phyloP scores from a whole-genome alignment of 2,113 vertebrate genomes.

The Bombycilla garrulus region DNA sequence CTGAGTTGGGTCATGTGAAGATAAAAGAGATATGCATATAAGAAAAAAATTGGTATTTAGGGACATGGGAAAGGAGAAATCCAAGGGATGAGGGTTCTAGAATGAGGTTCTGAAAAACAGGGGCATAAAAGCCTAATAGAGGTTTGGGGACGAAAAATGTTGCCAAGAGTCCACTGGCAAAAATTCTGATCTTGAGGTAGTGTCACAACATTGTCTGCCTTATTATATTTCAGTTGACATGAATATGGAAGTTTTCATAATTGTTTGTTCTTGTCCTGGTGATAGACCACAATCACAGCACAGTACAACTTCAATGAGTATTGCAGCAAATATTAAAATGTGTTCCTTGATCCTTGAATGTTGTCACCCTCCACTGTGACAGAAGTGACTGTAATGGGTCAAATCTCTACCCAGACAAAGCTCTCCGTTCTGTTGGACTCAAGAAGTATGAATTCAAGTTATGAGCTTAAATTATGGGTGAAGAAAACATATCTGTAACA shows the following conservation, averaged over 20 bases:
- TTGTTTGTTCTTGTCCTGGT: not conserved
- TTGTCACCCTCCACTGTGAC: not conserved
- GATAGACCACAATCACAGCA: not conserved
- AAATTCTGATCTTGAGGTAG: not conserved
- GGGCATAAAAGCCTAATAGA: not conserved
- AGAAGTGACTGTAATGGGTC: not conserved
- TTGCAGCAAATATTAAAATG: fast-evolving
- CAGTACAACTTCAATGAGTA: not conserved
- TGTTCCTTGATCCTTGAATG: not conserved
- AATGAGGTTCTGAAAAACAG: not conserved
- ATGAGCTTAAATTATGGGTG: not conserved
- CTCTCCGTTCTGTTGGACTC: not conserved
- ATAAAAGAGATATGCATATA: not conserved
- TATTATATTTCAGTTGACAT: not conserved
- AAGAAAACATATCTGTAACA: not conserved
- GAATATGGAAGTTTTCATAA: not conserved
- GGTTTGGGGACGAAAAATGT: not conserved
- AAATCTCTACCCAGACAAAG: not conserved
- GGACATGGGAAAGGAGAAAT: not conserved
- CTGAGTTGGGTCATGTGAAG: not conserved
- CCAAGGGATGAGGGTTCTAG: not conserved
- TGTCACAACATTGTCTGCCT: not conserved
- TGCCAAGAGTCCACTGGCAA: not conserved
- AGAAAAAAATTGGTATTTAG: not conserved
- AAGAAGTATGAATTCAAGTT: not conserved